Conservation (phyloP, 2,797 vertebrate genomes). For the Betta splendens region DNA sequence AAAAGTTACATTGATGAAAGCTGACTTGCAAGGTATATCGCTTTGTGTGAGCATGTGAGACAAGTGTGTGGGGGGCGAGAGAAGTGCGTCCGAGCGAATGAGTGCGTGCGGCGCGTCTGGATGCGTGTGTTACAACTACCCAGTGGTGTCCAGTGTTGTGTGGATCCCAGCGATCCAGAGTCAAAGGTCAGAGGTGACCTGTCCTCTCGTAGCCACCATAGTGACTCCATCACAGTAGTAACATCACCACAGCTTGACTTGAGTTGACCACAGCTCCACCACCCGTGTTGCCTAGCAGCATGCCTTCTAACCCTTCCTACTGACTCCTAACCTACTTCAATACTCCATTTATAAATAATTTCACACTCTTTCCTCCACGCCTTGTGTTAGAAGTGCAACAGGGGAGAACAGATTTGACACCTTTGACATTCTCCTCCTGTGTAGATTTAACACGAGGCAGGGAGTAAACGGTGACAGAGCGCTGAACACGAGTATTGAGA, state of each 20-base stretch:
- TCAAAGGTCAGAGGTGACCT: conserved; percentile 73
- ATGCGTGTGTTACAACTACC: conserved; percentile 46
- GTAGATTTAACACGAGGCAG: conserved; percentile 51
- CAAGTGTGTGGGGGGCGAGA: conserved; percentile 26
- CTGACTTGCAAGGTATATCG: conserved; percentile 99
- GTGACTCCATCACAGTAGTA: conserved; percentile 65
- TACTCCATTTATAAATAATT: conserved; percentile 59
- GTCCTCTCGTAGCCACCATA: conserved; percentile 63
- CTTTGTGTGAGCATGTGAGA: conserved; percentile 76
- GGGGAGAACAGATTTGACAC: conserved; percentile 42
- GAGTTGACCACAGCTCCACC: conserved; percentile 61
- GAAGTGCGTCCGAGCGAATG: conserved; percentile 11
- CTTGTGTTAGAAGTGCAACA: conserved; percentile 39
- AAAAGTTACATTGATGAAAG: conserved; percentile 99
- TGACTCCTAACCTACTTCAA: conserved; percentile 61
- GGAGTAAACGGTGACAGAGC: conserved; percentile 45
- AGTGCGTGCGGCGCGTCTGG: conserved; percentile 11
- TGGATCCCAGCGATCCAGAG: conserved; percentile 75
- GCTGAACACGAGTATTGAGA: conserved; percentile 67
- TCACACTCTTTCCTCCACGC: conserved; percentile 48
- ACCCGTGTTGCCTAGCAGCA: conserved; percentile 63
- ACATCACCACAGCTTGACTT: conserved; percentile 64
- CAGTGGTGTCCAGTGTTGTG: conserved; percentile 76
- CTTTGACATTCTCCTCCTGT: conserved; percentile 49
- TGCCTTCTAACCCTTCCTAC: conserved; percentile 64